Evolutionary conservation across 1,140 invertebrate species (phyloP), one percentile per base, ranked within the genome.

Genomic region (Chionoecetes opilio): DNA sequence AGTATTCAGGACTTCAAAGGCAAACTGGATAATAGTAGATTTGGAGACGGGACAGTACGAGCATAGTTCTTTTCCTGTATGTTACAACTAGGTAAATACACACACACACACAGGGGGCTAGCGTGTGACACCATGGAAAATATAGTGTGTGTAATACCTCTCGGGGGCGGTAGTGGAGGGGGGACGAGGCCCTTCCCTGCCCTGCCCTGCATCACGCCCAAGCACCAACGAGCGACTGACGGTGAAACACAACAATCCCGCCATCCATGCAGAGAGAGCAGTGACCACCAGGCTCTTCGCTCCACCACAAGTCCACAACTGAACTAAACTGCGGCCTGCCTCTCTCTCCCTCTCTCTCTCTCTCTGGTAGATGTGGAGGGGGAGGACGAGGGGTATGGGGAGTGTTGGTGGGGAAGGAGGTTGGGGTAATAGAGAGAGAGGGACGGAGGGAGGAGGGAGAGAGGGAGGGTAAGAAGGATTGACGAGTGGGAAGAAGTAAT

Each of bases 241-340:
- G 26, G 63, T 75, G 63, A 75, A 75, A 75, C 1, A 75, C 21
- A n/a, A n/a, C 63, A 21, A 75, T 75, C 11, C 63, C 5, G 63
- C 63, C 63, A 75, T 75, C 63, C 63, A 75, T 75, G 63, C 8
- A 75, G 63, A 75, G 63, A n/a, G 63, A 75, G 63, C 63, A 75
- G 63, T 75, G 63, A 75, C 63, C 63, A 26, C 63, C n/a, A n/a
- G n/a, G n/a, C n/a, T 26, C 63, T 8, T 21, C 26, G 6, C n/a
- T 75, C 63, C 63, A 75, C 63, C 63, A 75, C 63, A 0, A 75
- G 63, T 26, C 26, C n/a, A 26, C 63, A 75, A 75, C 63, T 75
- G n/a, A 75, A 6, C 26, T 5, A 46, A 14, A 14, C 5, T 5
- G 5, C 41, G 14, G 41, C 14, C 41, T 46, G 41, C 21, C 63